Percentiles rank a stretch among this genome's conserved stretches.
phyloP scores from a whole-genome alignment of 2,888 invertebrate species.

The Brenthis ino region DNA sequence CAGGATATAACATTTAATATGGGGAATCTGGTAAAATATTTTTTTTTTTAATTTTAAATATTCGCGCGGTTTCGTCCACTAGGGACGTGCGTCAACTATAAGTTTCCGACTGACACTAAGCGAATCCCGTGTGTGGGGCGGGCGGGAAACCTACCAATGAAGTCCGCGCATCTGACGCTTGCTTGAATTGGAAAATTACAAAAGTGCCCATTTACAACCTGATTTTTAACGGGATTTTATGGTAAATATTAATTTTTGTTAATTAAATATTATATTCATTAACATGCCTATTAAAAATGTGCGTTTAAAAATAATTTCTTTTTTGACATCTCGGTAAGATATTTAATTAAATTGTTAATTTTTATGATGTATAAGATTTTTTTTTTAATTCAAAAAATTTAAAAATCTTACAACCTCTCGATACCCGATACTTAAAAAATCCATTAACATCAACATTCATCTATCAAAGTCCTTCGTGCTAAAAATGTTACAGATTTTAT shows the following conservation, averaged over 20 bases:
- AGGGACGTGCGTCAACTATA: slow-evolving; percentile 32
- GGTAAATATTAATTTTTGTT: too few relatives aligned
- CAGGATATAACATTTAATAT: slow-evolving; percentile 14
- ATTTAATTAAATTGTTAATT: not conserved
- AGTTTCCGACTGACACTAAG: slow-evolving; percentile 37
- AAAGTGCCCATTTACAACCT: slow-evolving; percentile 17
- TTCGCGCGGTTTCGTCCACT: slow-evolving; percentile 27
- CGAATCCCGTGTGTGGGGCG: slow-evolving; percentile 29
- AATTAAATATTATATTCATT: too few relatives aligned
- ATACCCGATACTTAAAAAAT: slow-evolving; percentile 26
- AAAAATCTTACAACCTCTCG: slow-evolving; percentile 26
- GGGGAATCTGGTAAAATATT: slow-evolving; percentile 5
- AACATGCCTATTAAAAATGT: too few relatives aligned
- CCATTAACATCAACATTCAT: slow-evolving; percentile 32
- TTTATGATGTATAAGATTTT: not conserved
- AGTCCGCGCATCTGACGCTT: slow-evolving; percentile 31
- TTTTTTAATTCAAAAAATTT: not conserved
- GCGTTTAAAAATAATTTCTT: too few relatives aligned
- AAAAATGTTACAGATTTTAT: slow-evolving; percentile 16
- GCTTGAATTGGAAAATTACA: slow-evolving; percentile 31
- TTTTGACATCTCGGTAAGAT: too few relatives aligned
- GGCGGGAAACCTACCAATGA: slow-evolving; percentile 34
- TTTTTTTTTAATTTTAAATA: slow-evolving; percentile 22
- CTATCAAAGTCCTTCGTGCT: slow-evolving; percentile 27
- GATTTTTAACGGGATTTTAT: not conserved